Evolutionary conservation across 2,113 vertebrate genomes (phyloP), one percentile per base, ranked within the genome.

Genomic region (Hydrolagus affinis): DNA sequence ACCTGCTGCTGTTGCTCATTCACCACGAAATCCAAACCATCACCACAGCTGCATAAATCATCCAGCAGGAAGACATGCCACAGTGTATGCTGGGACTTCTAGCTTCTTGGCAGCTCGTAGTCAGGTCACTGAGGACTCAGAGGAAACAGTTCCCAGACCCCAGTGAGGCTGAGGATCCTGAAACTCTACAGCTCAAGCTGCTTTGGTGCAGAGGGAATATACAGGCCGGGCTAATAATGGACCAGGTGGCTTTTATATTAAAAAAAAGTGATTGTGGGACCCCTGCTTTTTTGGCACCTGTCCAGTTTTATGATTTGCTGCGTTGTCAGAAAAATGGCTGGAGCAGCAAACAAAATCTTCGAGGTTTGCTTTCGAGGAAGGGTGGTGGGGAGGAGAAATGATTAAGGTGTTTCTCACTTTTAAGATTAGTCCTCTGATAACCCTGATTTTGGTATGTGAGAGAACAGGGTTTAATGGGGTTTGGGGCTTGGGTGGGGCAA

Each of bases 1-100:
- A 91, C 91, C 91, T 92, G 91, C 87, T 91, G 78, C 89, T 85
- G 85, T 89, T 87, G 70, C 88, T 91, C 91, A 90, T 23, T 57
- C 86, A 85, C 83, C 86, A 56, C 90, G 91, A 91, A 92, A 92
- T 85, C 86, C 56, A 87, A 92, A 3, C 83, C 86, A 62, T 0
- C 75, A 10, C 23, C 85, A 86, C 90, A 91, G 91, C 91, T 92
- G 91, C 87, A 59, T 85, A 86, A 88, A 89, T 87, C 86, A 85
- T 73, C 74, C 86, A 0, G 69, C 75, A 0, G 87, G 44, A n/a
- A 85, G 86, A 14, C 25, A 32, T 10, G 17, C 78, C 78, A 0
- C 86, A 87, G 86, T 86, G 86, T 87, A 86, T 80, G 76, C 21
- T 62, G 76, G 57, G 76, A 28, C 6, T 8, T 7, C 15, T 21